Base-by-base conservation (phyloP, 2,888 invertebrate genomes). In the Conomelus anceps region DNA sequence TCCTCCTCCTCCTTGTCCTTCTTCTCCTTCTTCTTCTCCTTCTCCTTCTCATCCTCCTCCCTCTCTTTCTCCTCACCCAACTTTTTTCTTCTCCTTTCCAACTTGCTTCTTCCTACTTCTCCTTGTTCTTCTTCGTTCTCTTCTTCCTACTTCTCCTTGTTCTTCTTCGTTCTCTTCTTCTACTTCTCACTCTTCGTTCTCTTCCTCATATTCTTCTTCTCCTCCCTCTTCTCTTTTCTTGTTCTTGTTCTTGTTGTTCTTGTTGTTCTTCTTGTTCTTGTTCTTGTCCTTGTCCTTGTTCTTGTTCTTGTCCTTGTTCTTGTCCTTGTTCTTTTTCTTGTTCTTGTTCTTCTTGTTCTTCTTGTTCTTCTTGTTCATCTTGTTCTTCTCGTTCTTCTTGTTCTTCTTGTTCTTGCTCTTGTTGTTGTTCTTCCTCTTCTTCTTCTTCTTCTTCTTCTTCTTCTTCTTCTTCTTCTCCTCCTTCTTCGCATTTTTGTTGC, bases 11-110 rank as follows among this genome's bases (percentile, higher is more conserved):
- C n/a, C 63, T 63, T 63, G n/a, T n/a, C n/a, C n/a, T n/a, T n/a
- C 63, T 90, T 90, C 90, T 90, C 91, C 89, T 91, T 90, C 87
- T 89, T 89, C 90, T 84, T 84, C 89, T 22, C 63, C 22, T 23
- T 22, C 87, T 86, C 34, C 88, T 84, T 84, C 87, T 88, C 88
- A 88, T 63, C 63, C 88, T 89, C 89, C 89, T 89, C 22, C 89
- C 23, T 88, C 22, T 23, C 26, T 22, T 20, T 23, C 89, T 22
- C 23, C 86, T 26, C 11, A n/a, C 26, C 11, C n/a, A n/a, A 7
- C n/a, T n/a, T n/a, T 63, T 3, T 13, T 34, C 34, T 34, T 17
- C 34, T 34, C n/a, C 41, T 86, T 11, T 85, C 87, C 91, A 91
- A 91, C 91, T 23, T 23, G 4, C 24, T 23, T 22, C 24, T 87